phyloP scores from a whole-genome alignment of 92 coral and sea anemone species.

The Palythoa grandis region DNA sequence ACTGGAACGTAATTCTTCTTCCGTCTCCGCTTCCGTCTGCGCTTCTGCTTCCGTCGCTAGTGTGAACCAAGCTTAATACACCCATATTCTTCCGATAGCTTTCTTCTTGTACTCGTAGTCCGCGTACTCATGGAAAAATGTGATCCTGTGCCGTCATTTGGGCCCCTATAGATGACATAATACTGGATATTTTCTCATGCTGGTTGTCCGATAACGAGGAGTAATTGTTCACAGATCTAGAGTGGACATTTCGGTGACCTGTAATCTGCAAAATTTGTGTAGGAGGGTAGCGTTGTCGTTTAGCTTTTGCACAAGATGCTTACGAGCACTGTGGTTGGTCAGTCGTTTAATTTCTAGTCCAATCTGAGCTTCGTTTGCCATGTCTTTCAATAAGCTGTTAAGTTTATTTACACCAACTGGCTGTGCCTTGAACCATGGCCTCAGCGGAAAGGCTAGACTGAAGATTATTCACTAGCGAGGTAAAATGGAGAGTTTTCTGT shows the following conservation, averaged over 20 bases:
- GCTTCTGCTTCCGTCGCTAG: too few relatives aligned
- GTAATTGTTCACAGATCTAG: not conserved
- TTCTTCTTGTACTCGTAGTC: too few relatives aligned
- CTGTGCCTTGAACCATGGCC: constrained; percentile 20
- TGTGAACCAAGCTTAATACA: too few relatives aligned
- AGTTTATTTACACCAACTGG: constrained; percentile 52
- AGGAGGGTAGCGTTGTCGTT: constrained; percentile 21
- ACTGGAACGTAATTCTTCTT: too few relatives aligned
- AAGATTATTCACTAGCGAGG: not conserved
- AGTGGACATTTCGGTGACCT: constrained; percentile 14
- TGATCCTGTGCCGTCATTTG: not conserved
- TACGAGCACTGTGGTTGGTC: constrained; percentile 55
- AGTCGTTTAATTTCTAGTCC: constrained; percentile 36
- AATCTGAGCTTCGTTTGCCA: constrained; percentile 33
- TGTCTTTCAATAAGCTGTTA: constrained; percentile 44
- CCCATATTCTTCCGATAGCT: too few relatives aligned
- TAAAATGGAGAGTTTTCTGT: constrained; percentile 23
- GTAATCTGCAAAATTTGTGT: constrained; percentile 38
- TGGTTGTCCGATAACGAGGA: not conserved
- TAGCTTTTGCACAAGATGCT: constrained; percentile 42
- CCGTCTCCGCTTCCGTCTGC: too few relatives aligned
- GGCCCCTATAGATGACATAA: not conserved
- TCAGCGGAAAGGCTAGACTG: not conserved
- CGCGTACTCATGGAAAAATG: not conserved
- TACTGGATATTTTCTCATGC: not conserved